Percentiles rank a stretch among this genome's conserved stretches.
These are phyloP conservation scores for Neolamprologus cancellatus DNA, from an alignment of 2,113 vertebrate species.

Conservation along the genomic window DNA sequence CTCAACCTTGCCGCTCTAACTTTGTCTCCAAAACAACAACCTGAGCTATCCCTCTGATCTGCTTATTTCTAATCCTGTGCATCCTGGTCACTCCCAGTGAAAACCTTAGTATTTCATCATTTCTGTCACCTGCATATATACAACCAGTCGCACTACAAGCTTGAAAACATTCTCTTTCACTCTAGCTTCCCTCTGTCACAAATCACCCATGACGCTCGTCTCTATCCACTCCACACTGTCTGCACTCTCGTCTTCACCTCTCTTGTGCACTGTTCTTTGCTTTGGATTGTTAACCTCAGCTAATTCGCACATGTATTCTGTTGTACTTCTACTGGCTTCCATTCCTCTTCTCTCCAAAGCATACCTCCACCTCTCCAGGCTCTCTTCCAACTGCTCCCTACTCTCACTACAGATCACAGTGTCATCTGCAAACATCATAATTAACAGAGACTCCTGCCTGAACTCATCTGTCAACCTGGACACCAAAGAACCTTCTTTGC, in stretches of 20 bases:
- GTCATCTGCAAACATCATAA: background rate
- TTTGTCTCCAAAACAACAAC: background rate
- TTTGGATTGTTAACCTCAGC: background rate
- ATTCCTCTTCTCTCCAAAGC: background rate
- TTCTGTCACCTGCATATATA: background rate
- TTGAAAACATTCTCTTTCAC: background rate
- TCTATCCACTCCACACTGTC: background rate
- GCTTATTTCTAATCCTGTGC: background rate
- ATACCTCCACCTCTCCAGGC: background rate
- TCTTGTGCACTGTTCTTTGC: background rate
- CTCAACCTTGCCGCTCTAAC: background rate
- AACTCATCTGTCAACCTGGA: background rate
- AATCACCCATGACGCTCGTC: background rate
- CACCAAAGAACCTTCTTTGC: background rate
- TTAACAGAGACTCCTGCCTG: background rate
- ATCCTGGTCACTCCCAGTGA: background rate
- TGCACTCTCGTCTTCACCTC: background rate
- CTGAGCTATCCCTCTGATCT: background rate
- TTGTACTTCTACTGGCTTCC: background rate
- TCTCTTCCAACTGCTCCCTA: background rate
- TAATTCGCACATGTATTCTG: background rate
- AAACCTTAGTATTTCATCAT: background rate
- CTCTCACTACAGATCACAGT: background rate
- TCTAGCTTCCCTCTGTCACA: background rate
- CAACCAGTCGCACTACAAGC: background rate